A percentile compares a stretch with the other conserved stretches of the same genome.
Evolutionary conservation across 2,888 invertebrate genomes (phyloP).

Genomic region (Cephalotes varians): DNA sequence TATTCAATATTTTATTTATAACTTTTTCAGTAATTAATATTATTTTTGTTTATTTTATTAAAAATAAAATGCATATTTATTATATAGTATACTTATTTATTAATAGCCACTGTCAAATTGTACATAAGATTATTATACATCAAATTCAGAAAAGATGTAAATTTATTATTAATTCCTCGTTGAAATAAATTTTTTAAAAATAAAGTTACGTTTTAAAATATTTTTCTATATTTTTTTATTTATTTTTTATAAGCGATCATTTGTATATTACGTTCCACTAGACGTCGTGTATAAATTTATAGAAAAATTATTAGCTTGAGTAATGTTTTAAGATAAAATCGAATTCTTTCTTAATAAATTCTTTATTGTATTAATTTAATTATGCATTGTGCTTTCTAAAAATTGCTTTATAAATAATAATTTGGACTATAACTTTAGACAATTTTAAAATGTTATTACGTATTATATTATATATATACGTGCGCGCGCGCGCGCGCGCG

Average conservation of each 20-base stretch:
- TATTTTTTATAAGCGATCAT: neutral
- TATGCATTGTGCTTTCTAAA: neutral
- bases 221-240: neutral
- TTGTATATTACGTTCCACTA: neutral
- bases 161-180: neutral
- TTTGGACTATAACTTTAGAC: neutral
- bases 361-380: neutral
- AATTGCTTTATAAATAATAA: neutral
- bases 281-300: neutral
- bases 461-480: neutral
- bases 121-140: too few relatives aligned
- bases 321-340: neutral
- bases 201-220: neutral
- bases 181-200: neutral
- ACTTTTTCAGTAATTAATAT: neutral
- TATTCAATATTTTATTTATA: neutral
- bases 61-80: neutral
- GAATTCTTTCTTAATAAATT: neutral
- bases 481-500: too few relatives aligned
- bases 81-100: neutral
- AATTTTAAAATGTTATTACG: neutral
- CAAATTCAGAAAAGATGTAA: neutral
- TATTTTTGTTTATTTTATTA: neutral
- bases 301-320: neutral
- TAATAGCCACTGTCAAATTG: neutral